phyloP scores from a whole-genome alignment of 2,113 vertebrate genomes.

The Oplegnathus fasciatus region DNA sequence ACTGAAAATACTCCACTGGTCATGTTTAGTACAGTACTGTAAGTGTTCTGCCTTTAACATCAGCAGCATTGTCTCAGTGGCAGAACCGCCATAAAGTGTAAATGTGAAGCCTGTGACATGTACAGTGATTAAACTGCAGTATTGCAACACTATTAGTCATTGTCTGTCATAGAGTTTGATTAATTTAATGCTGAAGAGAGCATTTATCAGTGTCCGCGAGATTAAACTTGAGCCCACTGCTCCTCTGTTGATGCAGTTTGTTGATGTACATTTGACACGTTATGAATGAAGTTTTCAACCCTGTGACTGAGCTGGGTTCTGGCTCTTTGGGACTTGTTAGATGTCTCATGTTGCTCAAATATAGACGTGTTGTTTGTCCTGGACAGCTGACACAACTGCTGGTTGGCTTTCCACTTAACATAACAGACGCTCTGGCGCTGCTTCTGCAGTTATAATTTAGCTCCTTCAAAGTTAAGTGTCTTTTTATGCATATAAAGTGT shows the following conservation, averaged over 20 bases:
- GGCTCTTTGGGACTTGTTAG: neutral
- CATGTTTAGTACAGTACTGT: neutral
- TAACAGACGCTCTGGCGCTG: neutral
- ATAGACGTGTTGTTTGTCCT: neutral
- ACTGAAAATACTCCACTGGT: neutral
- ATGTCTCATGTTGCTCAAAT: neutral
- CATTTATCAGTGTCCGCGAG: slow-evolving; percentile 3
- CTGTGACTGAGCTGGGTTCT: neutral
- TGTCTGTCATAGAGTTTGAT: neutral
- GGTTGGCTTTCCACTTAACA: neutral
- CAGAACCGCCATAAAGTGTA: neutral
- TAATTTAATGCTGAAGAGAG: neutral
- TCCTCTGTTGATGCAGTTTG: neutral
- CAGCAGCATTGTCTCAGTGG: neutral
- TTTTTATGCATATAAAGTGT: neutral
- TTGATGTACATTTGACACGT: neutral
- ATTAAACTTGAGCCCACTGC: slow-evolving; percentile 16
- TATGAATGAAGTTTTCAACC: neutral
- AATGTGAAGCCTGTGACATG: neutral
- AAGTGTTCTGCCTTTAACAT: neutral
- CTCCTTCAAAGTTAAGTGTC: neutral
- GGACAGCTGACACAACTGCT: neutral
- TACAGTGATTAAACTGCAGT: slow-evolving; percentile 1
- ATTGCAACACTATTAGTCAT: slow-evolving; percentile 17
- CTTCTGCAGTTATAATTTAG: neutral